Base-by-base conservation (phyloP, 2,888 invertebrate genomes). In the Adelphocoris suturalis region DNA sequence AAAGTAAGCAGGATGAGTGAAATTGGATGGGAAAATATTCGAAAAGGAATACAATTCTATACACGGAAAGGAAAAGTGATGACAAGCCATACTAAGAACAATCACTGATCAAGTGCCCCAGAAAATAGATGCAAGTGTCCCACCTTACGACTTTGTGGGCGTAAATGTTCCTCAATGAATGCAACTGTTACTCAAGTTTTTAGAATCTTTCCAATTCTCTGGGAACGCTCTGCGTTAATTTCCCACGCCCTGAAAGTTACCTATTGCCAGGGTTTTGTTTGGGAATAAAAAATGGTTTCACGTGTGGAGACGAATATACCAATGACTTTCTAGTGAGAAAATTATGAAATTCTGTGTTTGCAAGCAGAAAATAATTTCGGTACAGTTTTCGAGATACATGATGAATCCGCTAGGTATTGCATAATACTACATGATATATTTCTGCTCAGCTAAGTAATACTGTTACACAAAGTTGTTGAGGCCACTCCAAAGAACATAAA, bases 181-280 rank as follows among this genome's bases (percentile, higher is more conserved):
- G 9, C 19, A 3, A 61, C 61, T 9, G 7, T 37, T 37, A 61
- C 61, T 61, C 61, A 61, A 61, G n/a, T 61, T 61, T 57, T 16
- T 3, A 19, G 19, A n/a, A 19, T 19, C 61, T n/a, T 61, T 61
- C n/a, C 61, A n/a, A 19, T 61, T 9, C 61, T 61, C 61, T 61
- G 61, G 61, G 61, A 61, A 19, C 16, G 7, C 19, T 61, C 61
- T n/a, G n/a, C 19, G 19, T 9, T n/a, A 16, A 61, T 61, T 61
- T 61, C 61, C 61, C 61, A 61, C 14, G 61, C n/a, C n/a, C 19
- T 19, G n/a, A 19, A 61, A 61, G 61, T 61, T n/a, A 61, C 19
- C 61, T n/a, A n/a, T 61, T 61, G 61, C n/a, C 61, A n/a, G 61
- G n/a, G 61, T 52, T 52, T 52, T 52, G 52, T 52, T 2, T 2